Base-by-base conservation (phyloP, 1,140 invertebrate species). In the Heliconius hermathena region DNA sequence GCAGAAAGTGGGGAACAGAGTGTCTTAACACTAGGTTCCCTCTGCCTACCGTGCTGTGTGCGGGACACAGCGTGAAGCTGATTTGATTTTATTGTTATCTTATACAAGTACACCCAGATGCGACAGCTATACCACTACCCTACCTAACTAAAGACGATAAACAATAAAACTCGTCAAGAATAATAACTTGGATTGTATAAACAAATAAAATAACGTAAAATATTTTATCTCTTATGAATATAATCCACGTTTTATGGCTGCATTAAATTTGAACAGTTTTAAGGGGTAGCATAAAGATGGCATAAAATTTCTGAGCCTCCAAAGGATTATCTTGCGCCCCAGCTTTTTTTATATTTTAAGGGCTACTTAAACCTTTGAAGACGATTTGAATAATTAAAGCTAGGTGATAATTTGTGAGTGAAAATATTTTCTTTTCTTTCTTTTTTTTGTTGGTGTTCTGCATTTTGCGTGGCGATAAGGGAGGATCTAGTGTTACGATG, bases 171-270 rank as follows among this genome's bases (percentile, higher is more conserved):
- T 83, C 83, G 82, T 85, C 86, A 85, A 88, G 85, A 91, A 91
- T 88, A 91, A 92, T 92, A 92, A 92, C 86, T 88, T 81, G 86
- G 86, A 91, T 91, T 90, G 91, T 89, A 91, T 88, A 92, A 91
- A 89, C 90, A 90, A 91, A 93, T 92, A 91, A 92, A 93, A 92
- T 86, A 85, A 85, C 84, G 84, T 85, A 83, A 92, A 93, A 91
- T 93, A 93, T 92, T 93, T 92, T 93, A 93, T 93, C 89, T 93
- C 89, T 92, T 93, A 93, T 93, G 92, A 93, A 93, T 92, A 93
- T 93, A 93, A 93, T 93, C 91, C 90, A 38, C 76, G 80, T 90
- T 93, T 93, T 92, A 91, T 86, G 82, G 83, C 86, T 85, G 85
- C 92, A 85, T 93, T 93, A 91, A 92, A 92, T 90, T 93, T 90